Evolutionary conservation across 2,113 vertebrate species (phyloP).

Genomic region (Ictalurus furcatus): DNA sequence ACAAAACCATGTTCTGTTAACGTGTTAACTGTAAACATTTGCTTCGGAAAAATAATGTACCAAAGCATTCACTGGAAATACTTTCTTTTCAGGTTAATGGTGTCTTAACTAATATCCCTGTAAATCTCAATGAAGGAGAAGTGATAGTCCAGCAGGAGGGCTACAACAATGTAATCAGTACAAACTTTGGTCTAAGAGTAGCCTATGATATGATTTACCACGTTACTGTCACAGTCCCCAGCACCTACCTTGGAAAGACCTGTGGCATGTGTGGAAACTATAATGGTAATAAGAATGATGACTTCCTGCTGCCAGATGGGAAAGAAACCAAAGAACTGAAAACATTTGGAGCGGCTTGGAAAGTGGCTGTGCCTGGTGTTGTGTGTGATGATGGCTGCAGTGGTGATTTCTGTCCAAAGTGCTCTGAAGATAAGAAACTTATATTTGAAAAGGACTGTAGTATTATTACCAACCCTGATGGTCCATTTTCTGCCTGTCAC

Average conservation of each 20-base stretch:
- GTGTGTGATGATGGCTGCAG: conserved; percentile 62
- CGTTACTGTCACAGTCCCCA: conserved; percentile 57
- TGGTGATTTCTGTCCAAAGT: conserved; percentile 26
- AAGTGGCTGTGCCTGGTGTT: conserved; percentile 45
- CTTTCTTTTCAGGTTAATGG: conserved; percentile 60
- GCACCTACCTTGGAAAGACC: conserved; percentile 58
- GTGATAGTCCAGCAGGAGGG: conserved; percentile 50
- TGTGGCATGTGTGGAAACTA: conserved; percentile 69
- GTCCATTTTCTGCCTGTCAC: conserved; percentile 64
- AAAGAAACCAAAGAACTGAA: conserved; percentile 20
- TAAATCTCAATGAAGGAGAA: conserved; percentile 37
- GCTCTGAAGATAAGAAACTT: conserved; percentile 27
- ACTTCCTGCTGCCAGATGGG: conserved; percentile 56
- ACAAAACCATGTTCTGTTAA: neutral
- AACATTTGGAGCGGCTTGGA: conserved; percentile 60
- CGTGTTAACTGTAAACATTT: neutral
- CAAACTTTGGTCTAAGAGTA: conserved; percentile 63
- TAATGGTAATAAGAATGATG: conserved; percentile 53
- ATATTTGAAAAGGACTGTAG: conserved; percentile 57
- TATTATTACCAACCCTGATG: conserved; percentile 48
- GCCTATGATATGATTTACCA: conserved; percentile 63
- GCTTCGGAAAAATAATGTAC: neutral
- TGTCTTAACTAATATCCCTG: conserved; percentile 25
- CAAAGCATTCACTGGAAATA: neutral
- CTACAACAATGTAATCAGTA: conserved; percentile 35